Conservation (phyloP, 2,113 vertebrate genomes). For the Paedocypris sp. region DNA sequence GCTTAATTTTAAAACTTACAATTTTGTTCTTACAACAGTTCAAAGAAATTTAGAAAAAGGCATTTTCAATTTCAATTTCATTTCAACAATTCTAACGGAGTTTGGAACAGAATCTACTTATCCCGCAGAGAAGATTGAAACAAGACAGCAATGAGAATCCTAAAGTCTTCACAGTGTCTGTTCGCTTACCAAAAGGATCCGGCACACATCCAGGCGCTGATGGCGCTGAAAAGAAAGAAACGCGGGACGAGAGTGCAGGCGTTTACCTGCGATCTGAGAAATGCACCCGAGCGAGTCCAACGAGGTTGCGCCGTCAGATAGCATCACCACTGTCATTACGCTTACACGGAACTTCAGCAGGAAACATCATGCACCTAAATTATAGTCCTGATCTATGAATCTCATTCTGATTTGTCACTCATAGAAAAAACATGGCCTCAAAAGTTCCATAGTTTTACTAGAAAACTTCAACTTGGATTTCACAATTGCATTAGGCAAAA, state of each 20-base stretch:
- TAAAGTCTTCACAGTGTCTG: too few species aligned
- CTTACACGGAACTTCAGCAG: neutral
- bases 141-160: neutral
- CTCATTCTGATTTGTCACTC: too few species aligned
- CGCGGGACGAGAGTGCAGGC: neutral
- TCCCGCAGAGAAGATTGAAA: too few species aligned
- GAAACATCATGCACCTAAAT: too few species aligned
- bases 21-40: too few species aligned
- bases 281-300: conserved; percentile 3
- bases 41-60: too few species aligned
- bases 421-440: neutral
- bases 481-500: neutral
- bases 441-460: conserved; percentile 6
- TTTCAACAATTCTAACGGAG: too few species aligned
- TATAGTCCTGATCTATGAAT: too few species aligned
- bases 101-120: too few species aligned
- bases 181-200: neutral
- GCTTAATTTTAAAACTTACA: too few species aligned
- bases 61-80: too few species aligned
- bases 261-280: neutral
- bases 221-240: neutral
- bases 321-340: neutral
- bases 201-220: neutral
- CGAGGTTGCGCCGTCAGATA: conserved; percentile 2
- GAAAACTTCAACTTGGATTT: too few species aligned